These are phyloP conservation scores for Argynnis bischoffii DNA, from an alignment of 2,888 invertebrate genomes.

Conservation along the genomic window DNA sequence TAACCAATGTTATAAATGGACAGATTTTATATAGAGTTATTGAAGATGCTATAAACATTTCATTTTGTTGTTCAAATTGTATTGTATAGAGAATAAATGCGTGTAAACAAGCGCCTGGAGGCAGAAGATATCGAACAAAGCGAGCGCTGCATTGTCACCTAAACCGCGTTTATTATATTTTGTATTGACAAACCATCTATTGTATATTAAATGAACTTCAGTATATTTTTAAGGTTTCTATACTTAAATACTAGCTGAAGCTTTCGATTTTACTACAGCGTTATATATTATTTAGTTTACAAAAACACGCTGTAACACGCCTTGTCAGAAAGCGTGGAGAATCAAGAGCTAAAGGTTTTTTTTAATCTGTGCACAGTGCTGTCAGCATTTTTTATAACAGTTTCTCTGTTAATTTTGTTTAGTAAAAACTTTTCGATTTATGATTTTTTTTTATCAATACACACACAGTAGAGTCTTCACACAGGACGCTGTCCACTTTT, in stretches of 20 bases:
- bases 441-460: too few relatives aligned
- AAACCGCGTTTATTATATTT: conserved; percentile 18
- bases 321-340: too few relatives aligned
- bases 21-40: neutral
- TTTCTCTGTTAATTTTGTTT: too few relatives aligned
- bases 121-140: conserved; percentile 23
- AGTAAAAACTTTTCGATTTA: too few relatives aligned
- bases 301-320: too few relatives aligned
- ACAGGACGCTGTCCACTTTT: too few relatives aligned
- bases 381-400: too few relatives aligned
- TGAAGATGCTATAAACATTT: neutral
- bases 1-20: neutral
- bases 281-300: too few relatives aligned
- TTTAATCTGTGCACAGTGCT: too few relatives aligned
- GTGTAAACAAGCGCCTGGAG: conserved; percentile 22
- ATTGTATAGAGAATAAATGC: conserved; percentile 5
- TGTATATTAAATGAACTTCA: conserved; percentile 10
- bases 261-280: too few relatives aligned
- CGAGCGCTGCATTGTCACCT: conserved; percentile 15
- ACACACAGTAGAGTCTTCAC: too few relatives aligned
- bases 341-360: too few relatives aligned
- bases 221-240: neutral
- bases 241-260: neutral
- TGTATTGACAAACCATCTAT: conserved; percentile 15
- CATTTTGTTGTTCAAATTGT: neutral